Evolutionary conservation across 2,797 vertebrate species (phyloP).

Genomic region (Triplophysa yarkandensis): DNA sequence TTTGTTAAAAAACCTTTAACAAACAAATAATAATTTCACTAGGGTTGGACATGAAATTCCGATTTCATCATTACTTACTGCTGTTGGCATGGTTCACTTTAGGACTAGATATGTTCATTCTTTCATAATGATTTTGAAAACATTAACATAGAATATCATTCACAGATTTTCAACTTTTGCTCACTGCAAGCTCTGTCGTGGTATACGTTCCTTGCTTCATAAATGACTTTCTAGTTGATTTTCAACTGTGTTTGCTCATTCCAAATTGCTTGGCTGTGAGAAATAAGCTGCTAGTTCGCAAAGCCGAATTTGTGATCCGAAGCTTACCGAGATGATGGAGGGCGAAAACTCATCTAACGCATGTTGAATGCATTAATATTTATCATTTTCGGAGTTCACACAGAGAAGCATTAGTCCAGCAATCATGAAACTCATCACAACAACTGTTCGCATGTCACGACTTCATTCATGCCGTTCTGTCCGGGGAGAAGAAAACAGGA

Average conservation of each 20-base stretch:
- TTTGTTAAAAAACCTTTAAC: too few species aligned
- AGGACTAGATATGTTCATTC: background rate
- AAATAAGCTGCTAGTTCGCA: conserved; percentile 11
- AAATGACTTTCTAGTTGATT: conserved; percentile 18
- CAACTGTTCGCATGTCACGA: conserved; percentile 33
- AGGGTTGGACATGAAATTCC: background rate
- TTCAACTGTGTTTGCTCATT: conserved; percentile 24
- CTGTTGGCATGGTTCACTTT: background rate
- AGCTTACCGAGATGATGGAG: conserved; percentile 35
- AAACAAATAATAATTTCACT: background rate
- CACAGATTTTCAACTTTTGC: background rate
- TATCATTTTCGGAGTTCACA: conserved; percentile 33
- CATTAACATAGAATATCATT: background rate
- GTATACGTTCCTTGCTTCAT: background rate
- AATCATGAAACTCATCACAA: conserved; percentile 39
- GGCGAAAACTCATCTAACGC: conserved; percentile 27
- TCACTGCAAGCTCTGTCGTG: background rate
- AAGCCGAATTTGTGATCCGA: conserved; percentile 33
- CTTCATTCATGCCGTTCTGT: conserved; percentile 24
- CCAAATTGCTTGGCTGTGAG: background rate
- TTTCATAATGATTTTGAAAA: background rate
- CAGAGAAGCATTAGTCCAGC: conserved; percentile 39
- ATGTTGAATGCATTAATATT: conserved; percentile 36
- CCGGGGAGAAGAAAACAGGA: conserved; percentile 22
- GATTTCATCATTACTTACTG: background rate